Percentiles rank a stretch among this genome's conserved stretches.
phyloP scores from a whole-genome alignment of 2,113 vertebrate genomes.

The Oreochromis aureus region DNA sequence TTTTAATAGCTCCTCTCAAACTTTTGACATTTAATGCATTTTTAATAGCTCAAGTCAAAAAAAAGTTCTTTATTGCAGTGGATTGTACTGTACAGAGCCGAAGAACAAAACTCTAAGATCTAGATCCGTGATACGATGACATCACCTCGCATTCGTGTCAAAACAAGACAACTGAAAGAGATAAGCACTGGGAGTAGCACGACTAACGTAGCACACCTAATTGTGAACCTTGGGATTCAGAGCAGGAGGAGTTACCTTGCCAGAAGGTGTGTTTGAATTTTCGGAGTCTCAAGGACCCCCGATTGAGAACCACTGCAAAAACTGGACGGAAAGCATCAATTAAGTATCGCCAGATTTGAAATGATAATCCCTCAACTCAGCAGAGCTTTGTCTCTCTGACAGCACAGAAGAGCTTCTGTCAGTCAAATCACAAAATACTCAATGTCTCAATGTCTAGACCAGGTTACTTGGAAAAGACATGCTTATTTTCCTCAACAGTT shows the following conservation, averaged over 20 bases:
- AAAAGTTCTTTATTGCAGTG: background rate
- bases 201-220: background rate
- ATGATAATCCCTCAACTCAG: background rate
- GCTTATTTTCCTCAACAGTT: background rate
- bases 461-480: background rate
- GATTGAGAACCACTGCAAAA: background rate
- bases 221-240: background rate
- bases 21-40: background rate
- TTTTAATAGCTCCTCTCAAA: background rate
- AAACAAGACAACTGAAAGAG: background rate
- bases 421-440: background rate
- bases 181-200: background rate
- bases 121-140: background rate
- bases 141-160: background rate
- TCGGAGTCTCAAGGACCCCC: background rate
- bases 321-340: background rate
- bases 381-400: background rate
- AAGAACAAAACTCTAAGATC: background rate
- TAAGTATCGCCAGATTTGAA: background rate
- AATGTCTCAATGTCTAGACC: background rate
- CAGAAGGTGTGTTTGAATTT: background rate
- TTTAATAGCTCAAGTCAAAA: background rate
- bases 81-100: background rate
- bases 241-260: background rate
- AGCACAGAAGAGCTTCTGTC: background rate